Evolutionary conservation across 2,797 vertebrate genomes (phyloP).

Genomic region (Neosilurus mollespiculum): DNA sequence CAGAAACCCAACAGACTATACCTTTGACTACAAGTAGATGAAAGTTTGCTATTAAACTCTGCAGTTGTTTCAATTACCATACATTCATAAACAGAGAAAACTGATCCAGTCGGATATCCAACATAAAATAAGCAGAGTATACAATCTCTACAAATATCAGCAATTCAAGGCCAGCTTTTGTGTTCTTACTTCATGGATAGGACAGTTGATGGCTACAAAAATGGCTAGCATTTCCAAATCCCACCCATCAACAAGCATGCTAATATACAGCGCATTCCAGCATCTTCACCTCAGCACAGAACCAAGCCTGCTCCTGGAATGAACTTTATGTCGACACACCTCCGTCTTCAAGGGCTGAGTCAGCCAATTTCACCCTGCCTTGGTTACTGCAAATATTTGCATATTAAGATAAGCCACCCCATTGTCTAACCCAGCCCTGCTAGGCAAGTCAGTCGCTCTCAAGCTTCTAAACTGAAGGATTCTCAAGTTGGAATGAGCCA

Average conservation of each 20-base stretch:
- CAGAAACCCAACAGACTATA: no score
- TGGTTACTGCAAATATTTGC: background rate
- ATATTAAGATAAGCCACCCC: background rate
- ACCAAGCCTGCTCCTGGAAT: background rate
- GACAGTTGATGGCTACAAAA: background rate
- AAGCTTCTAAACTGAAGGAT: background rate
- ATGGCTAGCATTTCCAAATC: background rate
- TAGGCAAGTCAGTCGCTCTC: background rate
- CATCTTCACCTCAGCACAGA: background rate
- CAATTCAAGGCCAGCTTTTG: slow-evolving; percentile 5
- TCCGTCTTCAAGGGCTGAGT: background rate
- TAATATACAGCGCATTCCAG: background rate
- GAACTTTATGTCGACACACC: background rate
- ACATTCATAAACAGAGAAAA: background rate
- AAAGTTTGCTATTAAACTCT: background rate
- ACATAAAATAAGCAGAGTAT: background rate
- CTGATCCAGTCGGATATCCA: background rate
- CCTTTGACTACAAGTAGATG: background rate
- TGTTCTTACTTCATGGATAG: background rate
- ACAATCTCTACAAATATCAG: slow-evolving; percentile 2
- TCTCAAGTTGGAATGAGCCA: background rate
- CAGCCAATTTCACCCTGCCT: background rate
- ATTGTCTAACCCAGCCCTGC: no score
- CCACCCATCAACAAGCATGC: background rate
- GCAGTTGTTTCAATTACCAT: background rate